Evolutionary conservation across 2,797 vertebrate species (phyloP).

Genomic region (Mustela erminea): DNA sequence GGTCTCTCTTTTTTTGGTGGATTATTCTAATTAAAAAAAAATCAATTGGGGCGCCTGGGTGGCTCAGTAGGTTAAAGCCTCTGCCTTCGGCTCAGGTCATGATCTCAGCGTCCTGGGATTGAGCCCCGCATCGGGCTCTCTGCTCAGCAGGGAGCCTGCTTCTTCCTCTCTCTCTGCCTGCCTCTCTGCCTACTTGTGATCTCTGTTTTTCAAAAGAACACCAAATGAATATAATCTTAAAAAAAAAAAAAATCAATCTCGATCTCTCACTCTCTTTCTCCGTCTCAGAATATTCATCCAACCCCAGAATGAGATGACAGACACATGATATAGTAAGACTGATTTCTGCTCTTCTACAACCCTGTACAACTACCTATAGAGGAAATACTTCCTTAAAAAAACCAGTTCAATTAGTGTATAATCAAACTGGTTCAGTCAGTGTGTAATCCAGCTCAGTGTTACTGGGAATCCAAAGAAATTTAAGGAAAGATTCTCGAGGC

Average conservation of each 20-base stretch:
- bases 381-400: neutral
- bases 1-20: neutral
- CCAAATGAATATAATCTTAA: too few species aligned
- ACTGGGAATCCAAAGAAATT: neutral
- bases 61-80: too few species aligned
- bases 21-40: neutral
- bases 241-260: neutral
- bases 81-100: too few species aligned
- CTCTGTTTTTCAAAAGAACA: too few species aligned
- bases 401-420: neutral
- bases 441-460: neutral
- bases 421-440: neutral
- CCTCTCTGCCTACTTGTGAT: too few species aligned
- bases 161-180: too few species aligned
- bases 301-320: conserved; percentile 19
- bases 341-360: conserved; percentile 48
- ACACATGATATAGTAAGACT: neutral
- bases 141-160: too few species aligned
- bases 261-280: neutral
- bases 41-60: too few species aligned
- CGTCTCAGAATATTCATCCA: neutral
- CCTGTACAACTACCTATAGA: neutral
- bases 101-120: too few species aligned
- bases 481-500: neutral
- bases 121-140: too few species aligned